phyloP scores from a whole-genome alignment of 2,888 invertebrate genomes.

The Cosmia trapezina region DNA sequence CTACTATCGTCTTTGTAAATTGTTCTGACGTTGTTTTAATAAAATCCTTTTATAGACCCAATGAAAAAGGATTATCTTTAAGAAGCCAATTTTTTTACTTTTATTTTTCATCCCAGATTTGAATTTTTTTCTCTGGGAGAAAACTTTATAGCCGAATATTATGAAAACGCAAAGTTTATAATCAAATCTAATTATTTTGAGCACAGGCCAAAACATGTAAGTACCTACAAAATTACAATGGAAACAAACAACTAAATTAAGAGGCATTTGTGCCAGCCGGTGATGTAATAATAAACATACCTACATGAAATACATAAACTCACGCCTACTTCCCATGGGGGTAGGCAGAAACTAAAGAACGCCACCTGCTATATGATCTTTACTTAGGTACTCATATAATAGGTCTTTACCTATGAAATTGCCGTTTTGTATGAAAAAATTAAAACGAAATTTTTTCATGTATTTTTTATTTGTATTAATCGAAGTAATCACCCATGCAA shows the following conservation, averaged over 20 bases:
- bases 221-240: neutral
- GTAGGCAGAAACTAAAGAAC: too few relatives aligned
- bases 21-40: conserved; percentile 31
- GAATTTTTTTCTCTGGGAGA: neutral
- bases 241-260: neutral
- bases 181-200: conserved; percentile 4
- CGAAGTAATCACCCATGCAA: too few relatives aligned
- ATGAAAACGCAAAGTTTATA: conserved; percentile 7
- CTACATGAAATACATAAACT: too few relatives aligned
- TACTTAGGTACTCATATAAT: too few relatives aligned
- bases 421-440: too few relatives aligned
- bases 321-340: too few relatives aligned
- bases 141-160: conserved; percentile 11
- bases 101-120: neutral
- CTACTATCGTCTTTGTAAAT: too few relatives aligned
- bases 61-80: conserved; percentile 25
- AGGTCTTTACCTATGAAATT: too few relatives aligned
- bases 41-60: conserved; percentile 43
- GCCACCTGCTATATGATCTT: too few relatives aligned
- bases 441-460: too few relatives aligned
- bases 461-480: too few relatives aligned
- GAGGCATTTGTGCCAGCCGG: neutral
- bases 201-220: too few relatives aligned
- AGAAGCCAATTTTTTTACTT: conserved; percentile 11
- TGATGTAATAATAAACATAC: neutral